phyloP scores from a whole-genome alignment of 92 coral and sea anemone species.

The Epizoanthus rinbou region DNA sequence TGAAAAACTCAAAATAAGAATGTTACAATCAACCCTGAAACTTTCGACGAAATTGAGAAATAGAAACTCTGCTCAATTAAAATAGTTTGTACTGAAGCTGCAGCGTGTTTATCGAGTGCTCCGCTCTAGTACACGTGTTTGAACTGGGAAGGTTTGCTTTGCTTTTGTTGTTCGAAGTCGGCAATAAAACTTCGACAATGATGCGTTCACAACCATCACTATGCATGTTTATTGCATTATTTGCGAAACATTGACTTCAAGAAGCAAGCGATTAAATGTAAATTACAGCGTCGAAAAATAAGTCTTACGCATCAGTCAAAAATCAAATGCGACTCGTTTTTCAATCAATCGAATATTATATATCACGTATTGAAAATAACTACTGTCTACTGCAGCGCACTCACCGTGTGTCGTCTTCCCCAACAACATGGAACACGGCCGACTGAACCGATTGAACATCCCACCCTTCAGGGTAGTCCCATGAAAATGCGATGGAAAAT shows the following conservation, averaged over 20 bases:
- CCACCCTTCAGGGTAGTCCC: conserved; percentile 90
- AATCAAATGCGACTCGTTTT: not conserved
- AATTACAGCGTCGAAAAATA: not conserved
- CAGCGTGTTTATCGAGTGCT: too few relatives aligned
- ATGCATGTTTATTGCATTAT: not conserved
- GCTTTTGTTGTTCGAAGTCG: not conserved
- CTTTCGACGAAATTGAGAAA: too few relatives aligned
- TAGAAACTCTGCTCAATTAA: too few relatives aligned
- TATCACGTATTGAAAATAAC: not conserved
- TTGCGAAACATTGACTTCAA: not conserved
- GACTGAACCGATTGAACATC: conserved; percentile 82
- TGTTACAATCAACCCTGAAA: too few relatives aligned
- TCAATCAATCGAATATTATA: not conserved
- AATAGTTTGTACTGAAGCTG: too few relatives aligned
- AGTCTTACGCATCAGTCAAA: not conserved
- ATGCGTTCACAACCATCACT: not conserved
- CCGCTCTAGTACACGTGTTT: too few relatives aligned
- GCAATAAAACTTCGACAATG: not conserved
- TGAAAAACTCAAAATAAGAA: too few relatives aligned
- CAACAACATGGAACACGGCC: conserved; percentile 88
- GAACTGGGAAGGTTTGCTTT: too few relatives aligned
- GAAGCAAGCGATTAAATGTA: too few relatives aligned
- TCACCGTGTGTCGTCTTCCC: conserved; percentile 78
- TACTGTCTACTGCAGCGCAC: not conserved
- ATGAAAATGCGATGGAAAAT: conserved; percentile 85